A percentile compares a stretch with the other conserved stretches of the same genome.
These are phyloP conservation scores for Noturus placidus DNA, from an alignment of 2,113 vertebrate genomes.

Conservation along the genomic window DNA sequence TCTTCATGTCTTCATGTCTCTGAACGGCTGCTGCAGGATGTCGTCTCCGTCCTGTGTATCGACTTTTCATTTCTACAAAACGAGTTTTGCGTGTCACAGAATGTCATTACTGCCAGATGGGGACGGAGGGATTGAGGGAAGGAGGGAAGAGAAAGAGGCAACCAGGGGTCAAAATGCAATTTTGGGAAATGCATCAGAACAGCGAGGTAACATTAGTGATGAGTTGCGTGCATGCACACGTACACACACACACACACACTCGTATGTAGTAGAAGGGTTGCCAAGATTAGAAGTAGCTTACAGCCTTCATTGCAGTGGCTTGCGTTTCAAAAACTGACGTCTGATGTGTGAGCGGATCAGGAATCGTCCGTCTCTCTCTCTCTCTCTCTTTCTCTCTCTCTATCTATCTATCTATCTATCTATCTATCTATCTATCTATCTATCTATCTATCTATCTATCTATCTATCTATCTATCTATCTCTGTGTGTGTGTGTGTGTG, in stretches of 20 bases:
- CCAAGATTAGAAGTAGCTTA: conserved; percentile 25
- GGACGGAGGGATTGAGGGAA: not conserved
- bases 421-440: too few relatives aligned
- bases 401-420: too few relatives aligned
- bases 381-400: too few relatives aligned
- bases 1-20: too few relatives aligned
- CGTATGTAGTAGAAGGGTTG: not conserved
- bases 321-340: conserved; percentile 5
- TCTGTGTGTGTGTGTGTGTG: conserved; percentile 26
- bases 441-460: too few relatives aligned
- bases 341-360: not conserved
- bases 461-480: not conserved
- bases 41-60: conserved; percentile 38
- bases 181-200: conserved; percentile 3
- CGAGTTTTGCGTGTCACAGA: conserved; percentile 30
- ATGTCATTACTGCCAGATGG: conserved; percentile 31
- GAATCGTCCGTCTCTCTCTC: not conserved
- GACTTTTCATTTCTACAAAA: conserved; percentile 58
- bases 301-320: not conserved
- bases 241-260: conserved; percentile 8
- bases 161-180: not conserved
- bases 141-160: not conserved
- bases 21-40: not conserved
- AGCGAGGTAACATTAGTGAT: not conserved
- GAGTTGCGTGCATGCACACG: not conserved